Base-by-base conservation (phyloP, 2,113 vertebrate species). In the Sylvietta virens region DNA sequence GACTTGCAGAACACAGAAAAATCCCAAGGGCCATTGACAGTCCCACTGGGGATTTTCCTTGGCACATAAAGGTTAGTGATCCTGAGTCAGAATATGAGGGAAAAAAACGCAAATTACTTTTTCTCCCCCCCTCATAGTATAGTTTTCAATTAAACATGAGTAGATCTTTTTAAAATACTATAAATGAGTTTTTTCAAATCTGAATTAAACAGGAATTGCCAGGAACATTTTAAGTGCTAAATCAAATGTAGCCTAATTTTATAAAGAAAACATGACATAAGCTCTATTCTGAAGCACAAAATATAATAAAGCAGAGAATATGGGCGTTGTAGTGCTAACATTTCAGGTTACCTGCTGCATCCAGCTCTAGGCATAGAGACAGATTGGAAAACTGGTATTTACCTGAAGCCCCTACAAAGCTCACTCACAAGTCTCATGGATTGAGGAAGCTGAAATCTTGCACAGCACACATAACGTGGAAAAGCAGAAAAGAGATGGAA, bases 401-500 rank as follows among this genome's bases (percentile, higher is more conserved):
- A 11, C 62, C 39, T 86, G 79, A 61, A 88, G 66, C 30, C 47
- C 80, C 31, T 47, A 61, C 6, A n/a, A 48, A 58, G 37, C 72
- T 53, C 47, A 42, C 45, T 64, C 48, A 69, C 26, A 77, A 89
- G 82, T 58, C 90, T 64, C 82, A 31, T 12, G 37, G 37, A 50
- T 12, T 24, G 37, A 61, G 57, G 33, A 16, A 61, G 57, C 78
- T 72, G 57, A 48, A 85, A 94, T 86, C 82, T 17, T 65, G 15
- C 78, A 88, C 7, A 26, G 35, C 27, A 31, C 30, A 88, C 50
- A 54, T 13, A 84, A 95, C 1, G 39, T 40, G 69, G 33, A 78
- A 90, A 60, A 50, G 37, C 64, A 93, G 92, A 86, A 73, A 50
- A 92, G 67, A 81, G 81, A 84, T 66, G 86, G 89, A 76, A 94